These are phyloP conservation scores for Rhagonycha fulva DNA, from an alignment of 2,888 invertebrate species.

Conservation along the genomic window DNA sequence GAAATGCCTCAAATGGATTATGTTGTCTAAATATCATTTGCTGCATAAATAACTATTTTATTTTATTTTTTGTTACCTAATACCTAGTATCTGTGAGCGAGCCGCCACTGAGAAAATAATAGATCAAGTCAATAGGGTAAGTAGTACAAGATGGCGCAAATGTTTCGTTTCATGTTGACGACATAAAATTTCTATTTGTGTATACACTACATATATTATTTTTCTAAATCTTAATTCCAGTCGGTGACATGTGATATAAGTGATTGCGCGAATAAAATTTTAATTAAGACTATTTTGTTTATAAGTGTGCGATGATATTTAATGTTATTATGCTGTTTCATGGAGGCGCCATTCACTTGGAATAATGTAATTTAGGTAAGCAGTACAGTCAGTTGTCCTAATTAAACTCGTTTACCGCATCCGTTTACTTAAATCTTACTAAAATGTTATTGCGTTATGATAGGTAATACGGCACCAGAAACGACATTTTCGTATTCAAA, in stretches of 20 bases:
- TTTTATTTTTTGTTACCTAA: neutral
- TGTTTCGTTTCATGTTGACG: slow-evolving; percentile 21
- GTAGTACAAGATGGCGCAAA: neutral
- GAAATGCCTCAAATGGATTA: too few relatives aligned
- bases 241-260: slow-evolving; percentile 28
- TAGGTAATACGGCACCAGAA: neutral
- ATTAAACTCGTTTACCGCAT: neutral
- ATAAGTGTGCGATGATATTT: neutral
- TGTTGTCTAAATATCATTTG: too few relatives aligned
- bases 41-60: too few relatives aligned
- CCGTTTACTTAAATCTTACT: neutral
- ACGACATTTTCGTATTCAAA: neutral
- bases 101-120: neutral
- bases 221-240: slow-evolving; percentile 20
- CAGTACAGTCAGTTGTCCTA: slow-evolving; percentile 2
- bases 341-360: neutral
- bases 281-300: neutral
- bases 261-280: slow-evolving; percentile 18
- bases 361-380: slow-evolving; percentile 29
- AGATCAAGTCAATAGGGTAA: neutral
- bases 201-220: slow-evolving; percentile 10
- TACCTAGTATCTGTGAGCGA: neutral
- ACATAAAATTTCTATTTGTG: slow-evolving; percentile 30
- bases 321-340: neutral
- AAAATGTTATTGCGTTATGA: neutral